Evolutionary conservation across 2,113 vertebrate genomes (phyloP).

Genomic region (Archocentrus centrarchus): DNA sequence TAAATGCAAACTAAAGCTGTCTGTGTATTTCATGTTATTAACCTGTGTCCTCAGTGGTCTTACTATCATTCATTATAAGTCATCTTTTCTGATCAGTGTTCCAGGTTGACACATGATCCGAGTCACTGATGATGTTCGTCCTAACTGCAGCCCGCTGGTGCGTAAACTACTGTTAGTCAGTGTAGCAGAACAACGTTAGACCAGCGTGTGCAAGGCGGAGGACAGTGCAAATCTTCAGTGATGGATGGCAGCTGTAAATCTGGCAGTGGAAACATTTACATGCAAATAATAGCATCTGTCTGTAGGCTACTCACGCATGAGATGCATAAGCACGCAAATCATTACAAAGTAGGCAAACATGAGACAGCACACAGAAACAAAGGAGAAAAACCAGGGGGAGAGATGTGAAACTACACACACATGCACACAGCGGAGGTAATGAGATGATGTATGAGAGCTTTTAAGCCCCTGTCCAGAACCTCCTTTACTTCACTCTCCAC

Average conservation of each 20-base stretch:
- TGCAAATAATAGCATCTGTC: slow-evolving; percentile 74
- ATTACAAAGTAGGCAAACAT: slow-evolving; percentile 1
- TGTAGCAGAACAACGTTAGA: not conserved
- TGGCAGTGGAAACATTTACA: slow-evolving; percentile 63
- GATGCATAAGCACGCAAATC: slow-evolving; percentile 7
- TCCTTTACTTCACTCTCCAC: slow-evolving; percentile 41
- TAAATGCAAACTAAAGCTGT: not conserved
- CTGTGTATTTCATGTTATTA: not conserved
- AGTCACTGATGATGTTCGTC: slow-evolving; percentile 18
- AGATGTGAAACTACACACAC: slow-evolving; percentile 9
- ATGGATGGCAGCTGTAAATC: slow-evolving; percentile 63
- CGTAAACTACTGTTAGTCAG: slow-evolving; percentile 8
- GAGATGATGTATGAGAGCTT: slow-evolving; percentile 71
- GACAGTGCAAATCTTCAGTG: slow-evolving; percentile 45
- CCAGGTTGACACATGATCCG: slow-evolving; percentile 14
- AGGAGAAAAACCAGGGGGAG: not conserved
- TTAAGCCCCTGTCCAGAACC: slow-evolving; percentile 47
- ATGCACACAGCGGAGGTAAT: slow-evolving; percentile 48
- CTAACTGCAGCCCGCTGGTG: not conserved
- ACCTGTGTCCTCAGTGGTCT: not conserved
- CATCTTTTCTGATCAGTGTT: slow-evolving; percentile 10
- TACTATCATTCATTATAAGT: slow-evolving; percentile 9
- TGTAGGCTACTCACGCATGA: slow-evolving; percentile 46
- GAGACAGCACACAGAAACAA: not conserved
- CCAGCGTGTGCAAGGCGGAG: not conserved